phyloP scores from a whole-genome alignment of 2,113 vertebrate species.

The Spea multiplicata region DNA sequence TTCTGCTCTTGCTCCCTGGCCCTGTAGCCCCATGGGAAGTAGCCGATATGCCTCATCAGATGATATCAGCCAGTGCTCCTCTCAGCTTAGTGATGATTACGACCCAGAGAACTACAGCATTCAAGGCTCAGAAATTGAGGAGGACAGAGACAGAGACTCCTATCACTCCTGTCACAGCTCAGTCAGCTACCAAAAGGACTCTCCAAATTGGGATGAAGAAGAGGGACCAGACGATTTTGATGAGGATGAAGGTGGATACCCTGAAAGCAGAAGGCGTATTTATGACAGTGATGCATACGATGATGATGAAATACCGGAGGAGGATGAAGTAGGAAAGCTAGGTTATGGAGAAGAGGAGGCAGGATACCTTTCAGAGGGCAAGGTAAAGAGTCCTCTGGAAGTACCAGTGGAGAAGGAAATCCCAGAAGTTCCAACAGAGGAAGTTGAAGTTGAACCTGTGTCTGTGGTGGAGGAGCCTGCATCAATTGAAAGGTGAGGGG shows the following conservation, averaged over 20 bases:
- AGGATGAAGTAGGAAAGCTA: constrained; percentile 7
- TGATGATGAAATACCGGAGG: constrained; percentile 29
- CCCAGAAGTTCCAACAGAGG: constrained; percentile 37
- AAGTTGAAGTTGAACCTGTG: constrained; percentile 53
- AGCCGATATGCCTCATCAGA: constrained; percentile 88
- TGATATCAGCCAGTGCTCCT: constrained; percentile 91
- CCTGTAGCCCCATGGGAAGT: constrained; percentile 85
- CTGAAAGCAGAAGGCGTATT: constrained; percentile 57
- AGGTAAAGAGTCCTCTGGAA: constrained; percentile 53
- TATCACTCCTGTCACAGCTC: constrained; percentile 98
- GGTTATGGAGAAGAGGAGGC: constrained; percentile 30
- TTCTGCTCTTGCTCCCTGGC: constrained; percentile 11
- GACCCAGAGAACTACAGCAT: constrained; percentile 82
- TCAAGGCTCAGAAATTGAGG: constrained; percentile 85
- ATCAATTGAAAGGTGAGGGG: constrained; percentile 15
- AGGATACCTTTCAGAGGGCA: constrained; percentile 55
- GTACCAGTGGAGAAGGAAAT: constrained; percentile 30
- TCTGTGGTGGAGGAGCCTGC: not conserved
- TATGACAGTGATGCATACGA: constrained; percentile 53
- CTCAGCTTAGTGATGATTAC: constrained; percentile 93
- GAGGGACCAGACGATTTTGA: constrained; percentile 78
- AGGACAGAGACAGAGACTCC: constrained; percentile 83
- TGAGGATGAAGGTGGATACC: constrained; percentile 67
- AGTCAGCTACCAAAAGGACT: constrained; percentile 90
- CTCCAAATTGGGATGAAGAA: constrained; percentile 81